phyloP scores from a whole-genome alignment of 2,797 vertebrate genomes.

The Serranus cabrilla region DNA sequence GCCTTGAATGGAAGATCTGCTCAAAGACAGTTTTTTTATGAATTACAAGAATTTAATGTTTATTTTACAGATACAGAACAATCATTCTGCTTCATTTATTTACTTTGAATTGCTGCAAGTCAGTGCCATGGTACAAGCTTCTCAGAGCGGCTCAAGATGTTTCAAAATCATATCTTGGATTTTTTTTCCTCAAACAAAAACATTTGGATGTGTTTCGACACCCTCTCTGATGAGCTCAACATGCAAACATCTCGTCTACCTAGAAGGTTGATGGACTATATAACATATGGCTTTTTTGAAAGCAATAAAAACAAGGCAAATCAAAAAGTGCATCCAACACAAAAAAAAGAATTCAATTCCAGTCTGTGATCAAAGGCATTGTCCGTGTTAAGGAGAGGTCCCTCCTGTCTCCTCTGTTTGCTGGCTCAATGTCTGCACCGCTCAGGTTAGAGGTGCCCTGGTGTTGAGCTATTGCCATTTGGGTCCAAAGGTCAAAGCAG shows the following conservation, averaged over 20 bases:
- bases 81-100: slow-evolving; percentile 85
- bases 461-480: slow-evolving; percentile 50
- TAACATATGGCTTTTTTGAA: slow-evolving; percentile 91
- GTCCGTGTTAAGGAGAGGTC: slow-evolving; percentile 66
- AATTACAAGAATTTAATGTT: slow-evolving; percentile 88
- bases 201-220: slow-evolving; percentile 78
- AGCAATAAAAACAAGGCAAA: slow-evolving; percentile 85
- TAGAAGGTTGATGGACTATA: slow-evolving; percentile 85
- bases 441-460: slow-evolving; percentile 52
- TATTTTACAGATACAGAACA: slow-evolving; percentile 89
- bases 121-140: slow-evolving; percentile 89
- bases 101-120: slow-evolving; percentile 85
- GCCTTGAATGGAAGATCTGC: slow-evolving; percentile 63
- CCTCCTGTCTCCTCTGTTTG: slow-evolving; percentile 55
- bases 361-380: slow-evolving; percentile 79
- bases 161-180: slow-evolving; percentile 67
- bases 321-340: slow-evolving; percentile 92
- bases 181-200: slow-evolving; percentile 74
- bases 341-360: slow-evolving; percentile 77
- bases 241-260: slow-evolving; percentile 87
- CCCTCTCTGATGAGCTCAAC: slow-evolving; percentile 84
- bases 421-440: slow-evolving; percentile 68
- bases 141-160: slow-evolving; percentile 81
- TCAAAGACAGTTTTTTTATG: slow-evolving; percentile 69
- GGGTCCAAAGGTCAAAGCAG: slow-evolving; percentile 71